Evolutionary conservation across 2,888 invertebrate species (phyloP).

Genomic region (Liopterus haemorrhoidalis): DNA sequence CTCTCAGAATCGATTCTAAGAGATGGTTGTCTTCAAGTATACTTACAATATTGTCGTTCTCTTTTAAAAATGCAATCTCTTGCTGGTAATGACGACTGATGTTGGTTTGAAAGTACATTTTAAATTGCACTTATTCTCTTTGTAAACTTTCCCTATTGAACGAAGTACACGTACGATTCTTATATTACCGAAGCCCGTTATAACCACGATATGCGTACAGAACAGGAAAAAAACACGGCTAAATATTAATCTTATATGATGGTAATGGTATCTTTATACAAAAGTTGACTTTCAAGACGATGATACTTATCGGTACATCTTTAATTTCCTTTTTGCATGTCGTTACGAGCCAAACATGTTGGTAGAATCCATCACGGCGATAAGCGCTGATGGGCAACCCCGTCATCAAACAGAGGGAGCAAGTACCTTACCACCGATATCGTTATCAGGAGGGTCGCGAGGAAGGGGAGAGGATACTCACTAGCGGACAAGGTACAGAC

Average conservation of each 20-base stretch:
- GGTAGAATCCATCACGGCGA: slow-evolving; percentile 44
- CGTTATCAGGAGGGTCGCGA: slow-evolving; percentile 9
- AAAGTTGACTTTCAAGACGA: slow-evolving; percentile 31
- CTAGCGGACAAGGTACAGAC: not conserved
- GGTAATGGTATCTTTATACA: slow-evolving; percentile 31
- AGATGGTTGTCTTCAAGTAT: too few relatives aligned
- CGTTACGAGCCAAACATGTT: slow-evolving; percentile 40
- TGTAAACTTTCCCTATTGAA: too few relatives aligned
- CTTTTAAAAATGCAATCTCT: too few relatives aligned
- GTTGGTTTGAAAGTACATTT: too few relatives aligned
- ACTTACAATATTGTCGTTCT: too few relatives aligned
- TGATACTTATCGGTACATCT: slow-evolving; percentile 44
- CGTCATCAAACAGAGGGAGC: slow-evolving; percentile 7
- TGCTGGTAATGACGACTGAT: too few relatives aligned
- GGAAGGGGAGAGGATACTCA: too few relatives aligned
- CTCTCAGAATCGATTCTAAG: too few relatives aligned
- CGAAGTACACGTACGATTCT: too few relatives aligned
- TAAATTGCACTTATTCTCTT: too few relatives aligned
- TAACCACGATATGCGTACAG: too few relatives aligned
- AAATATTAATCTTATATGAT: slow-evolving; percentile 35
- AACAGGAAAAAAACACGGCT: slow-evolving; percentile 29
- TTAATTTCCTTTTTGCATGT: slow-evolving; percentile 47
- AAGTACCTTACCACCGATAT: not conserved
- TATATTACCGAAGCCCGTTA: too few relatives aligned
- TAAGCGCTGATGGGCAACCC: slow-evolving; percentile 42